These are phyloP conservation scores for Beaufortia kweichowensis DNA, from an alignment of 2,113 vertebrate species.

Conservation along the genomic window DNA sequence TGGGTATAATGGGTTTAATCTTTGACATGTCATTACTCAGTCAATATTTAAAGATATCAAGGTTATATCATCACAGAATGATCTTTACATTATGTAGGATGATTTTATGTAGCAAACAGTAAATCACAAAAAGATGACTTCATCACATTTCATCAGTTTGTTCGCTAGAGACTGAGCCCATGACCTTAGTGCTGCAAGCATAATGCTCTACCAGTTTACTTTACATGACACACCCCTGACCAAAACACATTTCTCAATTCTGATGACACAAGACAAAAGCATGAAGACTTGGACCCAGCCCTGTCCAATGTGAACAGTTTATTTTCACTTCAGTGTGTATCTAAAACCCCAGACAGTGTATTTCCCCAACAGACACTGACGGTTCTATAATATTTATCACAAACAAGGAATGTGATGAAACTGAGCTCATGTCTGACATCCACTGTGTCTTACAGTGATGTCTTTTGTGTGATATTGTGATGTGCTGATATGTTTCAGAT, in stretches of 20 bases:
- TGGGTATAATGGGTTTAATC: no score
- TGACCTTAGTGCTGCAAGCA: no score
- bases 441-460: not conserved
- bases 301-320: slow-evolving; percentile 41
- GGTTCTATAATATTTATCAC: slow-evolving; percentile 18
- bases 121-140: no score
- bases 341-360: not conserved
- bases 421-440: slow-evolving; percentile 2
- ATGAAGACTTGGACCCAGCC: not conserved
- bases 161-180: no score
- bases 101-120: no score
- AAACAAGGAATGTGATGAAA: not conserved
- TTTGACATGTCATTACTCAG: no score
- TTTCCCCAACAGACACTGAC: slow-evolving; percentile 6
- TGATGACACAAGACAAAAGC: slow-evolving; percentile 19
- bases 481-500: slow-evolving; percentile 22
- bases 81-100: no score
- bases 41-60: no score
- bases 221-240: not conserved
- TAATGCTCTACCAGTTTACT: not conserved
- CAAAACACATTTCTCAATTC: slow-evolving; percentile 39
- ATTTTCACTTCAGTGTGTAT: not conserved
- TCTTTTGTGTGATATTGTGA: not conserved
- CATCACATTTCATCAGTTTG: not conserved
- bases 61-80: no score